These are phyloP conservation scores for Automeris io DNA, from an alignment of 2,888 invertebrate genomes.

Conservation along the genomic window DNA sequence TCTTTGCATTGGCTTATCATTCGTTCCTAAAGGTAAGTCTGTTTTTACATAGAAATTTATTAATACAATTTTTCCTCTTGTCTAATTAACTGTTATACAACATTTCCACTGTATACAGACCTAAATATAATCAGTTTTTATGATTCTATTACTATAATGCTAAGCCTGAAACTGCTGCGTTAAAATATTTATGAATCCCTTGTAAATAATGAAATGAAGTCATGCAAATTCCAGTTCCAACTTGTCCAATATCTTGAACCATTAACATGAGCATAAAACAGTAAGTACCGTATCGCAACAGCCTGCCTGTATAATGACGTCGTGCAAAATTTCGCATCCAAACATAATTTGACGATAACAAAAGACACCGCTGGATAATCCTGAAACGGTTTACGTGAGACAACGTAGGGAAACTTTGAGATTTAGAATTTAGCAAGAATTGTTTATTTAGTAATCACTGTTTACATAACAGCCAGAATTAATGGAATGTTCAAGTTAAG, in stretches of 20 bases:
- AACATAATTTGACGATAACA: constrained; percentile 43
- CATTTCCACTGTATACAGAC: too few species aligned
- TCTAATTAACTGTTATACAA: too few species aligned
- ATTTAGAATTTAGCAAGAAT: constrained; percentile 9
- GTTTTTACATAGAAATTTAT: too few species aligned
- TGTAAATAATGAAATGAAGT: too few species aligned
- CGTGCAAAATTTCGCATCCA: constrained; percentile 35
- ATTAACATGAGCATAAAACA: constrained; percentile 11
- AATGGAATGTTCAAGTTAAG: constrained; percentile 62
- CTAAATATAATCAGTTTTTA: too few species aligned
- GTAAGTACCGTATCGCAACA: constrained; percentile 22
- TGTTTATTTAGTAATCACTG: constrained; percentile 58
- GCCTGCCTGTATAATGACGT: constrained; percentile 26
- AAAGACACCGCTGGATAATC: constrained; percentile 42
- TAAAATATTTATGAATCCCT: too few species aligned
- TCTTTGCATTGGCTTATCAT: constrained; percentile 78
- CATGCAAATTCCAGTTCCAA: too few species aligned
- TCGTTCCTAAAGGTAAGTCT: constrained; percentile 74
- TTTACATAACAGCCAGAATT: constrained; percentile 54
- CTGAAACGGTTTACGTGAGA: constrained; percentile 21
- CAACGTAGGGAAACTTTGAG: constrained; percentile 5
- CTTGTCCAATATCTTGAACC: too few species aligned
- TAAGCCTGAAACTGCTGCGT: too few species aligned
- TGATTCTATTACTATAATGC: too few species aligned
- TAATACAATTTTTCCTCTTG: too few species aligned